Conservation (phyloP, 2,113 vertebrate species). For the Galeopterus variegatus region DNA sequence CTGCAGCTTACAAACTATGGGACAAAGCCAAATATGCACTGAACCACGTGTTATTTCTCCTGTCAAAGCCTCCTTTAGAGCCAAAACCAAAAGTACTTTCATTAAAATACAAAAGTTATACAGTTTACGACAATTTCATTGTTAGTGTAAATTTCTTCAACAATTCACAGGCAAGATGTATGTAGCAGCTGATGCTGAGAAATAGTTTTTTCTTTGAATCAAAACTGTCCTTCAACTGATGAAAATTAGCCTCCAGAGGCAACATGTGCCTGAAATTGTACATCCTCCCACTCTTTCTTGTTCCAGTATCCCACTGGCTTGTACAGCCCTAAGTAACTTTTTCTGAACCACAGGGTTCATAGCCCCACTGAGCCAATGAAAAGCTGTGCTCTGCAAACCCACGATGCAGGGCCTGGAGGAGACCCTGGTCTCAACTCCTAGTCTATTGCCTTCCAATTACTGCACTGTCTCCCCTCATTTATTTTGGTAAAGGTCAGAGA, state of each 20-base stretch:
- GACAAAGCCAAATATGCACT: not conserved
- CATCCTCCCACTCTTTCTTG: not conserved
- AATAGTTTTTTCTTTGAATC: not conserved
- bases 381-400: not conserved
- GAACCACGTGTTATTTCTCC: not conserved
- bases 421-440: not conserved
- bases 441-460: not conserved
- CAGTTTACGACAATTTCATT: not conserved
- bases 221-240: not conserved
- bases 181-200: not conserved
- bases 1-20: not conserved
- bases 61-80: slow-evolving; percentile 22
- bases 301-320: not conserved
- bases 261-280: not conserved
- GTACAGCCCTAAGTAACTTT: not conserved
- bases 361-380: not conserved
- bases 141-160: not conserved
- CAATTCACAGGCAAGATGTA: not conserved
- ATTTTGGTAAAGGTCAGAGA: not conserved
- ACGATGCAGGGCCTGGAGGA: not conserved
- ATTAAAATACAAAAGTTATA: not conserved
- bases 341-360: not conserved
- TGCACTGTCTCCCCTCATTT: not conserved
- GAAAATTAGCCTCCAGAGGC: not conserved
- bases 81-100: not conserved